Conservation (phyloP, 2,888 invertebrate genomes). For the Lepidocyrtoides sp. region DNA sequence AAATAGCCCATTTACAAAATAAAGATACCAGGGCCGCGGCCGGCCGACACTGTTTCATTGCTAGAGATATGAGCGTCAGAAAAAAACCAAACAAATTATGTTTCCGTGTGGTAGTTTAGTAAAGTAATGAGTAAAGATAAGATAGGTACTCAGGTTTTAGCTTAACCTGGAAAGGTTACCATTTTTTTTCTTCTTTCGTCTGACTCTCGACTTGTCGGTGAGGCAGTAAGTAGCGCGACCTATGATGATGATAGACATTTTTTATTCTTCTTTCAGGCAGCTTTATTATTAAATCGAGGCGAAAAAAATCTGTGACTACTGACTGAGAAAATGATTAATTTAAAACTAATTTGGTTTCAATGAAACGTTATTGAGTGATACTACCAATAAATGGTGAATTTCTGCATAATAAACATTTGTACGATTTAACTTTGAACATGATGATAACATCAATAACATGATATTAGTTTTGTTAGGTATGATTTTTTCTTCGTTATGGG, state of each 20-base stretch:
- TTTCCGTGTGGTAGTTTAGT: background rate
- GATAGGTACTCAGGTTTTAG: constrained; percentile 41
- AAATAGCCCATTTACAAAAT: constrained; percentile 57
- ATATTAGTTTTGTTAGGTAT: constrained; percentile 26
- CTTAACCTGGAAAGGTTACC: constrained; percentile 70
- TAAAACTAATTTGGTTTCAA: constrained; percentile 30
- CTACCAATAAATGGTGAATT: background rate
- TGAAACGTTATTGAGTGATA: constrained; percentile 33
- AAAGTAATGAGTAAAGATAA: background rate
- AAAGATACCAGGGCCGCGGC: constrained; percentile 49
- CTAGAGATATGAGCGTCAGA: constrained; percentile 28
- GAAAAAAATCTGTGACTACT: constrained; percentile 20
- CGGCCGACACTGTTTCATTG: constrained; percentile 42
- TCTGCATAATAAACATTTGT: constrained; percentile 58
- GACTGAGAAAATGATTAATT: constrained; percentile 20
- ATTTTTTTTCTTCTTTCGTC: constrained; percentile 68
- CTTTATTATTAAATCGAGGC: background rate
- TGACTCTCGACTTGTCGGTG: constrained; percentile 36
- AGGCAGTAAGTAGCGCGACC: constrained; percentile 57
- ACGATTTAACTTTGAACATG: constrained; percentile 29
- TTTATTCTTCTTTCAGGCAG: constrained; percentile 66
- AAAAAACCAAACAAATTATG: constrained; percentile 33
- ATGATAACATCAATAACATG: constrained; percentile 42
- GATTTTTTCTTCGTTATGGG: constrained; percentile 29
- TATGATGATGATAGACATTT: constrained; percentile 70